A percentile compares a stretch with the other conserved stretches of the same genome.
phyloP scores from a whole-genome alignment of 2,888 invertebrate species.

The Operophtera brumata region DNA sequence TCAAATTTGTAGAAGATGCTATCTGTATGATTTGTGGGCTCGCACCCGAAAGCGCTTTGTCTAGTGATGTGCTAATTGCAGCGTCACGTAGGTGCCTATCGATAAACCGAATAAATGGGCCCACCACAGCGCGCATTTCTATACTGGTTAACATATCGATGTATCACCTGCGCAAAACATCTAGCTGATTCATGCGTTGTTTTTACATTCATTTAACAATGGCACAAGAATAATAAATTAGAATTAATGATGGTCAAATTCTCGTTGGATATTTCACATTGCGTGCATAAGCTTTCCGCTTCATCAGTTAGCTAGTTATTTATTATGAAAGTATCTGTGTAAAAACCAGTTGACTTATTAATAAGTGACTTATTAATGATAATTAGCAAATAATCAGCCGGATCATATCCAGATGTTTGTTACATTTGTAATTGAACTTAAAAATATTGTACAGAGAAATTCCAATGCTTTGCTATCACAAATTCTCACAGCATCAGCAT shows the following conservation, averaged over 20 bases:
- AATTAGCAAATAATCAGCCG: too few species aligned
- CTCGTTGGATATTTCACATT: too few species aligned
- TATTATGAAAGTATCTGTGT: too few species aligned
- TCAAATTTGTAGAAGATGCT: slow-evolving; percentile 82
- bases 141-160: slow-evolving; percentile 18
- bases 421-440: neutral
- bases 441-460: slow-evolving; percentile 1
- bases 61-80: slow-evolving; percentile 78
- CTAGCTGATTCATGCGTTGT: neutral
- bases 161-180: neutral
- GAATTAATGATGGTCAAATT: too few species aligned
- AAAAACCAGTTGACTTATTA: too few species aligned
- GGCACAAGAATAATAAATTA: too few species aligned
- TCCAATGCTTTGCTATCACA: slow-evolving; percentile 41
- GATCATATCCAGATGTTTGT: too few species aligned
- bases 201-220: neutral
- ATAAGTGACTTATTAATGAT: too few species aligned
- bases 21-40: slow-evolving; percentile 79
- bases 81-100: slow-evolving; percentile 64
- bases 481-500: slow-evolving; percentile 52
- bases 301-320: too few species aligned
- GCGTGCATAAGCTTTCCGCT: too few species aligned
- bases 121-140: slow-evolving; percentile 38
- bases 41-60: slow-evolving; percentile 75
- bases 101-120: slow-evolving; percentile 52